Percentiles rank a stretch among this genome's conserved stretches.
Evolutionary conservation across 1,140 invertebrate species (phyloP).

Genomic region (Pachypeltis micranthus): DNA sequence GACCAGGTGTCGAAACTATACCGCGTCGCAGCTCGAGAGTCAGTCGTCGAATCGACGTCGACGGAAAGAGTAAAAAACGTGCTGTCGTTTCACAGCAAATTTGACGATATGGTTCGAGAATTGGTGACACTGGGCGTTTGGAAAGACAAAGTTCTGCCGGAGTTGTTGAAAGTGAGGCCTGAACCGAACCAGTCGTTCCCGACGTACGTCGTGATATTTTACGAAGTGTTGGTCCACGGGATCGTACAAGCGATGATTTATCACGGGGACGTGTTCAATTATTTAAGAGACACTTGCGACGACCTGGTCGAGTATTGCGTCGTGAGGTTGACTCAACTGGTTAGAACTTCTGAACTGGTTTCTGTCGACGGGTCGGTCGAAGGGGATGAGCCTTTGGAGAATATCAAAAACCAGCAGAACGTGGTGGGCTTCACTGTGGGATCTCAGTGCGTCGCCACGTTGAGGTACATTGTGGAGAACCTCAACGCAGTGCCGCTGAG

Average conservation of each 20-base stretch:
- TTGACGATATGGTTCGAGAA: conserved; percentile 51
- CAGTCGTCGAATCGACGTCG: not conserved
- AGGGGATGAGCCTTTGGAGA: conserved; percentile 40
- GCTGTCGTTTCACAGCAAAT: conserved; percentile 27
- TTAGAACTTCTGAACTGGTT: not conserved
- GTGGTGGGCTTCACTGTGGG: conserved; percentile 57
- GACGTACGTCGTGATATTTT: conserved; percentile 58
- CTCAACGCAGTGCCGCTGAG: conserved; percentile 46
- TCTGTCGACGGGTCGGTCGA: conserved; percentile 24
- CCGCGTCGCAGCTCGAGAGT: not conserved
- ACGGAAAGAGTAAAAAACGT: conserved; percentile 38
- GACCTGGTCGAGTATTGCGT: conserved; percentile 59
- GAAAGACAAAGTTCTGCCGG: conserved; percentile 59
- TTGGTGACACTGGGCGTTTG: conserved; percentile 62
- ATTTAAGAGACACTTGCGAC: conserved; percentile 50
- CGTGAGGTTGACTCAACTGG: not conserved
- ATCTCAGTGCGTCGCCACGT: conserved; percentile 54
- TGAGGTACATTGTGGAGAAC: conserved; percentile 46
- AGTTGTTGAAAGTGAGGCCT: conserved; percentile 50
- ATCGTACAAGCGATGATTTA: conserved; percentile 61
- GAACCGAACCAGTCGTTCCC: conserved; percentile 55
- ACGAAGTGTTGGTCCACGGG: conserved; percentile 53
- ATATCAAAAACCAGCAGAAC: conserved; percentile 47
- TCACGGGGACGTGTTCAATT: conserved; percentile 55
- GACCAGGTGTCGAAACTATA: not conserved